phyloP scores from a whole-genome alignment of 2,797 vertebrate genomes.

The Thaleichthys pacificus region DNA sequence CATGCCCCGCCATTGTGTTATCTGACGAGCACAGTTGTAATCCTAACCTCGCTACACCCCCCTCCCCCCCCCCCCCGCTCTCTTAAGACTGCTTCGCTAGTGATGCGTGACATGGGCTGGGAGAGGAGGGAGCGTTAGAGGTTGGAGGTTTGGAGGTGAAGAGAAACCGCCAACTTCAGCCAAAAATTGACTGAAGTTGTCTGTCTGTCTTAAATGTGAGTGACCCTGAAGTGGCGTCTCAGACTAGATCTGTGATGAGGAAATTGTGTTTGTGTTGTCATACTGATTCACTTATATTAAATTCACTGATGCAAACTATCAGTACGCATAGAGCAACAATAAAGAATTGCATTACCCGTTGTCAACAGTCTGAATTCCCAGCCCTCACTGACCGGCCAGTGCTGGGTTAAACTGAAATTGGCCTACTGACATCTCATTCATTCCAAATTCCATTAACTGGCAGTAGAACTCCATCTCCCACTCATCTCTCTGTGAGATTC shows the following conservation, averaged over 20 bases:
- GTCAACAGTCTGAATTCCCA: too few relatives aligned
- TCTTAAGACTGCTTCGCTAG: constrained; percentile 42
- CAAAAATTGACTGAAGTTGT: neutral
- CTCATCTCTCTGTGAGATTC: neutral
- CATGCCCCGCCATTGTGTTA: constrained; percentile 46
- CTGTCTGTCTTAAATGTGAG: constrained; percentile 24
- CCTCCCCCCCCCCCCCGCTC: constrained; percentile 20
- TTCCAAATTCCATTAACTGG: neutral
- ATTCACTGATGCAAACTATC: neutral
- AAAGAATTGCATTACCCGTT: too few relatives aligned
- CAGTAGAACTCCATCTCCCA: neutral
- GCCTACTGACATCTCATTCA: neutral
- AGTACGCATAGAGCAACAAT: neutral
- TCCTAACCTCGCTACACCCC: constrained; percentile 18
- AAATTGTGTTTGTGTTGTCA: constrained; percentile 1
- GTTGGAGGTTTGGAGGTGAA: constrained; percentile 10
- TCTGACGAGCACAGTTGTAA: constrained; percentile 64
- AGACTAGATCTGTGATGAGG: neutral
- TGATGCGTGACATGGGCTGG: constrained; percentile 47
- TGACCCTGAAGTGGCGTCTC: constrained; percentile 25
- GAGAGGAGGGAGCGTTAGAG: constrained; percentile 6
- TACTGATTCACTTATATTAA: neutral
- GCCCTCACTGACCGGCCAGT: neutral
- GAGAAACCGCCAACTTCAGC: too few relatives aligned
- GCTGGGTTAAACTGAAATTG: constrained; percentile 5